Evolutionary conservation across 2,797 vertebrate species (phyloP), one percentile per base, ranked within the genome.

Genomic region (Oceanodroma leucorhoa): DNA sequence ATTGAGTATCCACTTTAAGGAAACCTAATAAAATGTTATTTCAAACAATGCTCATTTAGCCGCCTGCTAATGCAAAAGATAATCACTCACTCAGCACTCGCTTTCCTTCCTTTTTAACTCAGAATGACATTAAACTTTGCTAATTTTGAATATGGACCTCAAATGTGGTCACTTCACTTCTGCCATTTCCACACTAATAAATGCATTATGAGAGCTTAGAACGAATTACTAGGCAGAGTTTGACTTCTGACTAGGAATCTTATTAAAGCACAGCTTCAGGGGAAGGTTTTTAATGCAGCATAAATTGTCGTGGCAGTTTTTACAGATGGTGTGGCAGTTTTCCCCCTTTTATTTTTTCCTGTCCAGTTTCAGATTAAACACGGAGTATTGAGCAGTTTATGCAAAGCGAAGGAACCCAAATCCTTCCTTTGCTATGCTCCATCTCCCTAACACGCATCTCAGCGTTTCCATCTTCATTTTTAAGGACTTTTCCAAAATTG

Each of bases 251-350:
- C 94, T 97, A 89, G 80, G 89, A 97, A 96, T 97, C 97, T 97
- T 97, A 97, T 98, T 98, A 98, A 98, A 98, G 96, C 88, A 93
- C 90, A 93, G 94, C 97, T 98, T 91, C 97, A 92, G 97, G 98
- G 98, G 72, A 97, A 89, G 95, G 91, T 96, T 98, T 97, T 97
- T 90, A 96, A 97, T 91, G 96, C 91, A 93, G 95, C 94, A 94
- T 97, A 96, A 97, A 97, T 97, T 97, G 96, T 97, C 80, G 3
- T 95, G 93, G 94, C 95, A 97, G 91, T 75, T 96, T 94, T 93
- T 96, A 95, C 94, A 94, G 89, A 94, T 73, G 32, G 79, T 34
- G 53, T 84, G 61, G 89, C 89, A 92, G 77, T 50, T 76, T 14
- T 61, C 21, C 61, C 34, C 41, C 40, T 54, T 82, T 41, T 54